Evolutionary conservation across 2,797 vertebrate genomes (phyloP).

Genomic region (Hemitrygon akajei): DNA sequence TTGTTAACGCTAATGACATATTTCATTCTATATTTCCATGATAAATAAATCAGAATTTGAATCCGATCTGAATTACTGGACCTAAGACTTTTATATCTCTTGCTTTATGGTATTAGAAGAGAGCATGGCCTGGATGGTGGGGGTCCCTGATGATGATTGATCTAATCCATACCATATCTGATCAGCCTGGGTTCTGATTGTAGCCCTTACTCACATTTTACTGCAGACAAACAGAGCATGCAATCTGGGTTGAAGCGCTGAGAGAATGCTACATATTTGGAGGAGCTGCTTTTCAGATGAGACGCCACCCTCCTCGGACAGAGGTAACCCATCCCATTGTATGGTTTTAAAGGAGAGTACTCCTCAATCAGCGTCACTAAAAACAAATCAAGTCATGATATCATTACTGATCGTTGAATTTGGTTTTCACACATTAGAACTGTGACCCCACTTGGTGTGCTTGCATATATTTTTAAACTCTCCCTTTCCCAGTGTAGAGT

Average conservation of each 20-base stretch:
- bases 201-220: background rate
- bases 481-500: too few relatives aligned
- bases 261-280: background rate
- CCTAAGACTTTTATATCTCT: too few relatives aligned
- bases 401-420: background rate
- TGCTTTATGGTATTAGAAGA: too few relatives aligned
- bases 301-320: background rate
- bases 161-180: background rate
- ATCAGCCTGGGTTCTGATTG: background rate
- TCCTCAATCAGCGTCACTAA: background rate
- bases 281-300: background rate
- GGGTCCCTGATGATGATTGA: background rate
- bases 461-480: too few relatives aligned
- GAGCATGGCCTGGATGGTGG: too few relatives aligned
- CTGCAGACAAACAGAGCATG: background rate
- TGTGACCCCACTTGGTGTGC: background rate
- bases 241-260: background rate
- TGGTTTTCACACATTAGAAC: background rate
- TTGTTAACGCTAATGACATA: too few relatives aligned
- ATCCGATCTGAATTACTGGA: too few relatives aligned
- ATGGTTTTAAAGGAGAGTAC: background rate
- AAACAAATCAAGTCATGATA: background rate
- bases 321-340: background rate
- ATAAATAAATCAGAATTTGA: too few relatives aligned
- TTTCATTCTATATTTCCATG: too few relatives aligned